Base-by-base conservation (phyloP, 1,140 invertebrate genomes). In the Meloidogyne chitwoodi region DNA sequence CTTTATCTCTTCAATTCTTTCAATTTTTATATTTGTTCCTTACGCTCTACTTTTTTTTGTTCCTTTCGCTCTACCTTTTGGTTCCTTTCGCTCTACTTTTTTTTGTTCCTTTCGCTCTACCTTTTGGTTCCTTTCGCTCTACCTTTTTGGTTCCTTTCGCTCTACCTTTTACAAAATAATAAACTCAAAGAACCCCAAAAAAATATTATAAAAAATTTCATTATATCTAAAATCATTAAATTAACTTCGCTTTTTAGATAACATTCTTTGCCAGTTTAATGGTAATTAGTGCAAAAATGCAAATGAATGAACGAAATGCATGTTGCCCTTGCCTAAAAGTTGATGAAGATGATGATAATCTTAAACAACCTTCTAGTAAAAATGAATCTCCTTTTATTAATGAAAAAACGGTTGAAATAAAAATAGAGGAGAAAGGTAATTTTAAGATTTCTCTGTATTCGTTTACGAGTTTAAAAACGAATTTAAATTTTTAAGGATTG, bases 221-320 rank as follows among this genome's bases (percentile, higher is more conserved):
- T n/a, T n/a, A n/a, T n/a, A n/a, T n/a, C n/a, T n/a, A n/a, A n/a
- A n/a, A n/a, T n/a, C 34, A 38, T 24, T 61, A 14, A 78, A 19
- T 38, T 63, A 62, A 22, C 34, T 34, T 12, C n/a, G 4, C 38
- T 26, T 12, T 80, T 80, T 83, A 88, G 88, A 80, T 88, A 14
- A 89, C 88, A 0, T 88, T 89, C 56, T 89, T 89, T 71, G 83
- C 83, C 1, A 88, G 85, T 2, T 83, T 88, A 56, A 84, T 89
- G 77, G 85, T 88, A 0, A 75, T 89, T 10, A 84, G 88, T 64
- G 87, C 87, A 16, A 84, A 83, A 24, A 77, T 87, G 6, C 82
- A 88, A 16, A 78, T 84, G 64, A 68, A 77, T 10, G 82, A 80
- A n/a, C 74, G 83, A 31, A 88, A 88, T 77, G 83, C 83, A n/a